These are phyloP conservation scores for Apamea epomidion DNA, from an alignment of 2,888 invertebrate species.

Conservation along the genomic window DNA sequence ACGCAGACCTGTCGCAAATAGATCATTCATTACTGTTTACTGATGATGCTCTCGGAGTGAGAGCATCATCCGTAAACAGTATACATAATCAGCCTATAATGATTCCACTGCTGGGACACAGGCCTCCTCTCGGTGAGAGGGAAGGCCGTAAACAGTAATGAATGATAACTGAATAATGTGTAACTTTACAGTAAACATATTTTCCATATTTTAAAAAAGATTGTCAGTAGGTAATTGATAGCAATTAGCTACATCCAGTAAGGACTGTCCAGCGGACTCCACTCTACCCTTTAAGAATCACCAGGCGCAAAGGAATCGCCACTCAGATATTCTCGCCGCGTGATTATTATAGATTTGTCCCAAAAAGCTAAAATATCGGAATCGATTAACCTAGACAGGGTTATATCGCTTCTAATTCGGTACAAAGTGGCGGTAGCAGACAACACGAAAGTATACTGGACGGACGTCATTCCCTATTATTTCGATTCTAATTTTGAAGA, in stretches of 20 bases:
- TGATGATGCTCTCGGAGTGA: not conserved
- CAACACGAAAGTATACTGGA: conserved; percentile 38
- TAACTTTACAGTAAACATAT: too few relatives aligned
- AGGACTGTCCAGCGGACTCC: not conserved
- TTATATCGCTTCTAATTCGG: conserved; percentile 48
- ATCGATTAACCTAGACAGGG: conserved; percentile 64
- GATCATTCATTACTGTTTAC: not conserved
- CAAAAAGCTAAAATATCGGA: conserved; percentile 58
- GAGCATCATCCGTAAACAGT: not conserved
- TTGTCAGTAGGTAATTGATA: not conserved
- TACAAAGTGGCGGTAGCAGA: conserved; percentile 29
- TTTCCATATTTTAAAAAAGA: not conserved
- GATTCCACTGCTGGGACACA: too few relatives aligned
- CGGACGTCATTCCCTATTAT: conserved; percentile 39
- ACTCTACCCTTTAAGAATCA: conserved; percentile 13
- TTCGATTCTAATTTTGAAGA: conserved; percentile 35
- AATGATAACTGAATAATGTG: too few relatives aligned
- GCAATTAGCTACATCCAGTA: not conserved
- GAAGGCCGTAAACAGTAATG: too few relatives aligned
- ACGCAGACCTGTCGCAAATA: not conserved
- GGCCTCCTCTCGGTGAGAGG: too few relatives aligned
- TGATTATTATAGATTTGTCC: conserved; percentile 47
- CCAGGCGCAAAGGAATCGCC: not conserved
- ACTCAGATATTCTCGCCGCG: conserved; percentile 25
- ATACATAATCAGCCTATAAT: too few relatives aligned